A percentile compares a stretch with the other conserved stretches of the same genome.
These are phyloP conservation scores for Venturia canescens DNA, from an alignment of 1,140 invertebrate genomes.

Conservation along the genomic window DNA sequence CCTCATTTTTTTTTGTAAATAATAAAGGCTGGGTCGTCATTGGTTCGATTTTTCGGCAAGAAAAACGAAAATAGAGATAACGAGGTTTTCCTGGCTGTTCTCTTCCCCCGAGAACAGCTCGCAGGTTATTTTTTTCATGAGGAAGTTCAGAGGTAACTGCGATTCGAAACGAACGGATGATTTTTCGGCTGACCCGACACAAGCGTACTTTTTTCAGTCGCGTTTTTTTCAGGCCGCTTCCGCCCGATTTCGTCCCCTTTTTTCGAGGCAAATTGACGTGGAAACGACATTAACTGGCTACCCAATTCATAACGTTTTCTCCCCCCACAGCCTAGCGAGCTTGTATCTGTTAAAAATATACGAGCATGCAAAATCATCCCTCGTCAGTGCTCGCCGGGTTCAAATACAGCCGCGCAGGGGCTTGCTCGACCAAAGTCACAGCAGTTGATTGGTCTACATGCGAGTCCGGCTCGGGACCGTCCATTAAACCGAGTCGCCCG, in stretches of 20 bases:
- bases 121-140: too few species aligned
- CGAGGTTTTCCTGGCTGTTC: too few species aligned
- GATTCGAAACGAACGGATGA: too few species aligned
- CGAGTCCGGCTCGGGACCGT: constrained; percentile 13
- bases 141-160: not conserved
- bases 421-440: constrained; percentile 28
- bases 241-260: not conserved
- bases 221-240: not conserved
- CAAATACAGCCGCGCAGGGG: not conserved
- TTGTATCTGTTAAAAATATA: constrained; percentile 3
- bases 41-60: too few species aligned
- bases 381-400: not conserved
- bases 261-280: constrained; percentile 37
- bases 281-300: constrained; percentile 46
- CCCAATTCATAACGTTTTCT: constrained; percentile 44
- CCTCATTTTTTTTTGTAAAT: too few species aligned
- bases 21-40: too few species aligned
- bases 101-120: too few species aligned
- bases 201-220: not conserved
- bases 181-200: constrained; percentile 1
- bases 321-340: not conserved
- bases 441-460: constrained; percentile 30
- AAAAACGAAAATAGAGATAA: too few species aligned
- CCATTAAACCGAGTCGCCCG: constrained; percentile 35
- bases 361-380: not conserved